phyloP scores from a whole-genome alignment of 2,888 invertebrate genomes.

The Lasioglossum morio region DNA sequence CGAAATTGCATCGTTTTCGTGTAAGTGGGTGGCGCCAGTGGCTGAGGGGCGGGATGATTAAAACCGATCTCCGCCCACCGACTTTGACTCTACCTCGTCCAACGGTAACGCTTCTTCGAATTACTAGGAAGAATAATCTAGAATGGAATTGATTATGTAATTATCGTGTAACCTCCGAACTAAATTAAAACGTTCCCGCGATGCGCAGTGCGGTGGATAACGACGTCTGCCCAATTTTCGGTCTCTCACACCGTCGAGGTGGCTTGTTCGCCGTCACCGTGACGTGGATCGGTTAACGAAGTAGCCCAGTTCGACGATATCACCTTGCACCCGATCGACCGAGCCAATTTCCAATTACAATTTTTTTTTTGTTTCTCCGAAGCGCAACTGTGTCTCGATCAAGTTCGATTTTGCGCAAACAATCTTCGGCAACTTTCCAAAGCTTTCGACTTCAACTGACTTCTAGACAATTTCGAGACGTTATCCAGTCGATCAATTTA shows the following conservation, averaged over 20 bases:
- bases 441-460: not conserved
- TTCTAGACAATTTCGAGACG: not conserved
- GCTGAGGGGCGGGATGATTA: not conserved
- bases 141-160: not conserved
- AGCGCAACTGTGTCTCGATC: conserved; percentile 24
- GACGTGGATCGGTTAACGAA: conserved; percentile 53
- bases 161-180: not conserved
- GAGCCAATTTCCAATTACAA: conserved; percentile 50
- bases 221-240: conserved; percentile 43
- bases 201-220: conserved; percentile 41
- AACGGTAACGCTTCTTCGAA: not conserved
- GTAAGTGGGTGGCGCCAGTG: not conserved
- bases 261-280: conserved; percentile 46
- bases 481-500: not conserved
- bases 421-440: not conserved
- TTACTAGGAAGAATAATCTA: not conserved
- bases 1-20: not conserved
- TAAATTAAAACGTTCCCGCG: conserved; percentile 31
- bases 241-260: conserved; percentile 39
- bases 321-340: conserved; percentile 37
- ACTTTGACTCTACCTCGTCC: not conserved
- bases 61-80: not conserved
- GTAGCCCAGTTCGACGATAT: conserved; percentile 29
- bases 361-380: not conserved
- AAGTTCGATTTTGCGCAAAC: not conserved